Base-by-base conservation (phyloP, 2,888 invertebrate species). In the Phrixothrix hirtus region DNA sequence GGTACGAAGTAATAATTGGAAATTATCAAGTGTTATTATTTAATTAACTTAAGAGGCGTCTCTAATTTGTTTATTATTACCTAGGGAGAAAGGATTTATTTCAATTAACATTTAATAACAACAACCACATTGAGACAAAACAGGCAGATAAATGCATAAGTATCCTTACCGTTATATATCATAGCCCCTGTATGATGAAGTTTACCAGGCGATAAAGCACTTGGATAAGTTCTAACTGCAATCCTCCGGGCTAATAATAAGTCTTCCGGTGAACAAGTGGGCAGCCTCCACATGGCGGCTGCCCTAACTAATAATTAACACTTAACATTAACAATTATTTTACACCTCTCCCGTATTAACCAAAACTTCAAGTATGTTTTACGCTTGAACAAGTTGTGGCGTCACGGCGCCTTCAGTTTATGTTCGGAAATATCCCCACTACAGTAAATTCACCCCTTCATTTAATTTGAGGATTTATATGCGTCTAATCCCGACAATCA, bases 121-220 rank as follows among this genome's bases (percentile, higher is more conserved):
- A n/a, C n/a, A n/a, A n/a, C n/a, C n/a, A n/a, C n/a, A n/a, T n/a
- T n/a, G n/a, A n/a, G n/a, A n/a, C n/a, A n/a, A n/a, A n/a, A n/a
- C n/a, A n/a, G n/a, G n/a, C 4, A 32, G 14, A 16, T 6, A 30
- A 16, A n/a, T 31, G 10, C n/a, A 12, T 42, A 15, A 31, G 16
- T 14, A 17, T 16, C 7, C 61, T 56, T 78, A 81, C 81, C 81
- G 69, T 80, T 81, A 64, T 81, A 81, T 59, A 81, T 74, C 75
- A 81, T 78, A 52, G 77, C 76, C 42, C 78, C 74, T 10, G 77
- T 67, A 57, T 77, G 77, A 67, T 75, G 75, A 52, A 79, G 64
- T 62, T 79, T 75, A 61, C 77, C 76, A 66, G 78, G 78, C 10
- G 53, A 43, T 15, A 53, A 29, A 57, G 78, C 75, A 58, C 77